Base-by-base conservation (phyloP, 1,140 invertebrate species). In the Mesaphorura yosii region DNA sequence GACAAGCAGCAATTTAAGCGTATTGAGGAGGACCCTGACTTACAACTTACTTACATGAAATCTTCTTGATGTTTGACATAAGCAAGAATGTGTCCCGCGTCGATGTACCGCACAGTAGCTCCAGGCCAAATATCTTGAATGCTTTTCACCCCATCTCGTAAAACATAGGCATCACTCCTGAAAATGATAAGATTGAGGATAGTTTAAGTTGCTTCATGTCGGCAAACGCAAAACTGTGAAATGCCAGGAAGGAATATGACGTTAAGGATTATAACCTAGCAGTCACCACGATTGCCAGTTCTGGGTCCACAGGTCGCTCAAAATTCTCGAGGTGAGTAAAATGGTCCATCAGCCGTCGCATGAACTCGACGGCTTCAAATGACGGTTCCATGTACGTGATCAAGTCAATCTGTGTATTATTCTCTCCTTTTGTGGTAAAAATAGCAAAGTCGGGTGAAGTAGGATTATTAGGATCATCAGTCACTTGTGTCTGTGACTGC, bases 341-440 rank as follows among this genome's bases (percentile, higher is more conserved):
- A 70, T 98, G 90, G 66, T 98, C 93, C 94, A 98, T 98, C 55
- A 98, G 82, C 0, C 91, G 91, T 23, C 86, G 75, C 94, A 98
- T 98, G 67, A 98, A 97, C 69, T 89, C 83, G 10, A 91, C 60
- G 1, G 87, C 85, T 39, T 53, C 58, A 40, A n/a, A n/a, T n/a
- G n/a, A n/a, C n/a, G n/a, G n/a, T n/a, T n/a, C n/a, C n/a, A n/a
- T n/a, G n/a, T n/a, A n/a, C n/a, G n/a, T n/a, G n/a, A n/a, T n/a
- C n/a, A n/a, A n/a, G n/a, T n/a, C n/a, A n/a, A n/a, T n/a, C n/a
- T n/a, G n/a, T n/a, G n/a, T n/a, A n/a, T n/a, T n/a, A n/a, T n/a
- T n/a, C n/a, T n/a, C n/a, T n/a, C n/a, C n/a, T n/a, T n/a, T n/a
- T n/a, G n/a, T n/a, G n/a, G n/a, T n/a, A n/a, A n/a, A n/a, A n/a